Base-by-base conservation (phyloP, 2,888 invertebrate genomes). In the Scotopteryx bipunctaria region DNA sequence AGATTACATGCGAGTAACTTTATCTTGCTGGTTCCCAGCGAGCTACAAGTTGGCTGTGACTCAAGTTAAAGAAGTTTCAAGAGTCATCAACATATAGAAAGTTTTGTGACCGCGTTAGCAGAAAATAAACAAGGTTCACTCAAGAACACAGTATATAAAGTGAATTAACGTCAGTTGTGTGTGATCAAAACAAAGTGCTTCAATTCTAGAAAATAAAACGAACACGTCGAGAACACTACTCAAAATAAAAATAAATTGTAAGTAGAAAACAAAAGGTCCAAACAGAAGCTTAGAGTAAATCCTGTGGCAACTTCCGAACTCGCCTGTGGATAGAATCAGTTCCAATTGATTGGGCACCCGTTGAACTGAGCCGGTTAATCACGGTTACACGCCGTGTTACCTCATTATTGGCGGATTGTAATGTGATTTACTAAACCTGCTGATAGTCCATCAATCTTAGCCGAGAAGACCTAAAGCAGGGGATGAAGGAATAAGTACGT, bases 341-440 rank as follows among this genome's bases (percentile, higher is more conserved):
- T 77, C 75, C 75, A 64, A 67, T 71, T 81, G 83, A 84, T 84
- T 76, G 76, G 75, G 62, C 77, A 67, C 64, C 61, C 72, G 71
- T 65, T 75, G 73, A 76, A 73, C 73, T 69, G 76, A 71, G 67
- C 69, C 70, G 66, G 67, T 82, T 83, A 80, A 82, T 83, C 80
- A 77, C 67, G 68, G 73, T 71, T 73, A 72, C 73, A 70, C 69
- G 76, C 67, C 62, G 63, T 67, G 68, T 72, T 72, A 57, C 62
- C 69, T 75, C 70, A 70, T 70, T 76, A 71, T 60, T 59, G 59
- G 59, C 35, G 55, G 54, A 60, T 58, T 58, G 61, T 57, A 61
- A 67, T 69, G 62, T 70, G 64, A 59, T 60, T 57, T 58, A 59
- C 55, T 63, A 55, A 63, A 60, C 35, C 44, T 46, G 45, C 32